A percentile compares a stretch with the other conserved stretches of the same genome.
Conservation (phyloP, 1,140 invertebrate species). For the Ostrea edulis region DNA sequence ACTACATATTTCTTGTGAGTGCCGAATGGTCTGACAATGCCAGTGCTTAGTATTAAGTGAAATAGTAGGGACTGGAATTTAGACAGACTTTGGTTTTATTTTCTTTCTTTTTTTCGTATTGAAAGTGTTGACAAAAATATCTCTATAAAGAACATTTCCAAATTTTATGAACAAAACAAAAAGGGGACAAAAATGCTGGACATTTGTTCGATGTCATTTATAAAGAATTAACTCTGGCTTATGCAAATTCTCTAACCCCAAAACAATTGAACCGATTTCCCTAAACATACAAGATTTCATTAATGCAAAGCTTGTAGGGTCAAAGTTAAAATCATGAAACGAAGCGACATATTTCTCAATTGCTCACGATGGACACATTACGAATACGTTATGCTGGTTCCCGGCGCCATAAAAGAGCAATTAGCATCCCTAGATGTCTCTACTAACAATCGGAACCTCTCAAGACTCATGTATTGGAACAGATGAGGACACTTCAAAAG, state of each 20-base stretch:
- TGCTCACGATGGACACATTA: conserved; percentile 30
- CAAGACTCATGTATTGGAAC: conserved; percentile 23
- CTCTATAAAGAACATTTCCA: background rate
- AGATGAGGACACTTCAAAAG: conserved; percentile 25
- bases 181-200: background rate
- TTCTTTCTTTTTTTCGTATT: no score
- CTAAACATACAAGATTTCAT: background rate
- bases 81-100: no score
- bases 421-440: conserved; percentile 14
- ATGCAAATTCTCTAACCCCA: background rate
- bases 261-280: background rate
- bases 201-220: conserved; percentile 17
- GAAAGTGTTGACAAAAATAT: no score
- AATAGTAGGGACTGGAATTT: no score
- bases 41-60: no score
- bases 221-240: background rate
- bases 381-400: conserved; percentile 38
- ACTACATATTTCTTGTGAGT: background rate
- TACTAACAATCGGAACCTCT: background rate
- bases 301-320: background rate
- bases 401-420: conserved; percentile 1
- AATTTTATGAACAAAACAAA: background rate
- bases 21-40: no score
- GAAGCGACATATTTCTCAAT: conserved; percentile 20
- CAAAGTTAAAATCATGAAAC: conserved; percentile 22